Evolutionary conservation across 2,797 vertebrate species (phyloP).

Genomic region (Otus scops): DNA sequence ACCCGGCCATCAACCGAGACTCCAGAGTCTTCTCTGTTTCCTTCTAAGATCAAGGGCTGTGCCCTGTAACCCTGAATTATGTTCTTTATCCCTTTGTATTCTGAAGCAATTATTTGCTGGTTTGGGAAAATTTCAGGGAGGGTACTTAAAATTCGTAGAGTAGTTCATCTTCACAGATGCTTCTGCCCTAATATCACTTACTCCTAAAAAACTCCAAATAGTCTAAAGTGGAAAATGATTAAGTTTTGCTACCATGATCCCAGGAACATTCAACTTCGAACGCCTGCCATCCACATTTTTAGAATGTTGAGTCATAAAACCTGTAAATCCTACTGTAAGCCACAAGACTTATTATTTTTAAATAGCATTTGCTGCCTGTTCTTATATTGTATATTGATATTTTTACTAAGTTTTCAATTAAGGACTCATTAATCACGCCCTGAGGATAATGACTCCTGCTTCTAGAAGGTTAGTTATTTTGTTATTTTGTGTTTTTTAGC

Average conservation of each 20-base stretch:
- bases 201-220: neutral
- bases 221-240: neutral
- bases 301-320: neutral
- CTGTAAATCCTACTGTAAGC: neutral
- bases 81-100: neutral
- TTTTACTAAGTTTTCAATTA: neutral
- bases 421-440: neutral
- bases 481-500: neutral
- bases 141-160: neutral
- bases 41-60: neutral
- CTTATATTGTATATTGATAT: neutral
- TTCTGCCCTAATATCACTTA: neutral
- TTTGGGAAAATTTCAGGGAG: neutral
- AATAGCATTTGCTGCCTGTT: constrained; percentile 3
- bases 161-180: neutral
- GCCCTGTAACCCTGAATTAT: neutral
- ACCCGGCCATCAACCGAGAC: neutral
- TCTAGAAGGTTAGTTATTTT: neutral
- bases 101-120: neutral
- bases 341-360: neutral
- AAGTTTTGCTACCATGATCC: neutral
- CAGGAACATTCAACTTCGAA: neutral
- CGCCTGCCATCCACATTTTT: neutral
- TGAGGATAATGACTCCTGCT: neutral
- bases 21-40: neutral